Evolutionary conservation across 2,113 vertebrate species (phyloP), one percentile per base, ranked within the genome.

Genomic region (Panthera tigris): DNA sequence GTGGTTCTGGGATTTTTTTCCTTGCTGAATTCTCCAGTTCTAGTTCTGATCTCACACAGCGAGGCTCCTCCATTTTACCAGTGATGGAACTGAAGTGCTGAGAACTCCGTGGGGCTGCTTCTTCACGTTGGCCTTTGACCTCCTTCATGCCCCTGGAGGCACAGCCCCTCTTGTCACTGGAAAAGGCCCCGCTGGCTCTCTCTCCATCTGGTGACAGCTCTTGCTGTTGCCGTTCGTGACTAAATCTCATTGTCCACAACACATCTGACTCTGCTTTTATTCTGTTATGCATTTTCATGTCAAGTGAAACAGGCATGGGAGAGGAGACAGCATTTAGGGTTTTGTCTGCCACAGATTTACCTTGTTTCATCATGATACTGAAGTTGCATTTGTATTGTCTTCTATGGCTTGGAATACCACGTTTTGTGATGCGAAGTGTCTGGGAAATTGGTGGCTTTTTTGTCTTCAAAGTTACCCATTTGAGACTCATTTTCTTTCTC

Each of bases 401-500:
- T 57, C 25, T 61, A 7, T 12, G n/a, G 25, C 39, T 71, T 55
- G 69, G 19, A 12, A 2, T 41, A n/a, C 57, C 39, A 76, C 1
- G 7, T 57, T 68, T 66, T 76, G 41, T 41, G 21, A 69, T 23
- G 69, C 2, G 92, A 76, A 88, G 63, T 39, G 39, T 90, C 84
- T 92, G 52, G 1, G 91, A 96, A n/a, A 91, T 9, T 0, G 2
- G 36, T 68, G n/a, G 2, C 36, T 97, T 97, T 63, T 93, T 97
- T 41, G 86, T 55, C 63, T 97, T 97, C 36, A 86, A 45, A 92
- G 55, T 33, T 61, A 80, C 10, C 68, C 5, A 5, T 65, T 74
- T 84, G n/a, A 45, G 63, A 27, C 63, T 69, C 55, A 90, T 97
- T 96, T 95, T 96, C 78, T 33, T 82, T 92, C 50, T 74, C 68